Evolutionary conservation across 2,888 invertebrate species (phyloP).

Genomic region (Holacanthella duospinosa): DNA sequence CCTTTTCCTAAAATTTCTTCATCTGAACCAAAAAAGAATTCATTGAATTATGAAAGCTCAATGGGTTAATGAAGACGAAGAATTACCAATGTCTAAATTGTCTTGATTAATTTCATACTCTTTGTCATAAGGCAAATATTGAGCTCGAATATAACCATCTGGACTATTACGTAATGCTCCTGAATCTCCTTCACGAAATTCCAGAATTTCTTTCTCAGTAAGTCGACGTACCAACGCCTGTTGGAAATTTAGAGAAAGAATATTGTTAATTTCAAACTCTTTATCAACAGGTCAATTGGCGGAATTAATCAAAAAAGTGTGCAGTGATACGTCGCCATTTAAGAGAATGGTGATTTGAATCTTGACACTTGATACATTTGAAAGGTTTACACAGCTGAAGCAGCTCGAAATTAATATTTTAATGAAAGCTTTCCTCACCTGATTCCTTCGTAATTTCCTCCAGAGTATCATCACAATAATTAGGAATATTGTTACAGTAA

Average conservation of each 20-base stretch:
- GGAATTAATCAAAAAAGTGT: too few species aligned
- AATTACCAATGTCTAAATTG: slow-evolving; percentile 1
- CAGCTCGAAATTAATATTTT: too few species aligned
- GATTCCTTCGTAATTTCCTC: slow-evolving; percentile 1
- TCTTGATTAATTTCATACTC: background rate
- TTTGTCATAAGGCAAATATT: slow-evolving; percentile 6
- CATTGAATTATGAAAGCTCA: background rate
- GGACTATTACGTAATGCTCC: background rate
- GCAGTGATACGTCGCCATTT: too few species aligned
- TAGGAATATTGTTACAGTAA: background rate
- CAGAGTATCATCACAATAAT: background rate
- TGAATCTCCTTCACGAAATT: slow-evolving; percentile 5
- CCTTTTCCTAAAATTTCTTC: slow-evolving; percentile 9
- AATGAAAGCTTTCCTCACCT: too few species aligned
- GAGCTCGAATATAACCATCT: slow-evolving; percentile 5
- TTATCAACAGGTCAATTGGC: background rate
- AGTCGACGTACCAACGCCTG: background rate
- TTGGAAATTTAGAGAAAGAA: background rate
- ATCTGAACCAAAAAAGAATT: background rate
- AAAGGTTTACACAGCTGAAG: too few species aligned
- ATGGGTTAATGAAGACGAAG: too few species aligned
- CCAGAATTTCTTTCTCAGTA: background rate
- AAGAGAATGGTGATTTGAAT: background rate
- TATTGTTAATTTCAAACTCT: background rate
- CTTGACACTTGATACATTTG: background rate